Evolutionary conservation across 2,888 invertebrate species (phyloP).

Genomic region (Graphium colonna): DNA sequence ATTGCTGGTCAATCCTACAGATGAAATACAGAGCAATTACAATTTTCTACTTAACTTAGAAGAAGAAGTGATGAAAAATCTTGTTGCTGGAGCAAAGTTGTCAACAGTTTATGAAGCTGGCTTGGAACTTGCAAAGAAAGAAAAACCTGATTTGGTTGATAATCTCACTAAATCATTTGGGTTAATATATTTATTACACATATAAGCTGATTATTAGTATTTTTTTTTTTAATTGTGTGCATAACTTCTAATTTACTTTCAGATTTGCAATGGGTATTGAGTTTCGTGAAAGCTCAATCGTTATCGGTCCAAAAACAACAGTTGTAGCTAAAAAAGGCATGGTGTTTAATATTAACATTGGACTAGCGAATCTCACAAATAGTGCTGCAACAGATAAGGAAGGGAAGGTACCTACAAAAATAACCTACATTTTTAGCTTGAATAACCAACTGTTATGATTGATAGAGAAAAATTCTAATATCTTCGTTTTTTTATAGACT

Average conservation of each 20-base stretch:
- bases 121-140: slow-evolving; percentile 89
- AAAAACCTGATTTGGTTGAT: slow-evolving; percentile 91
- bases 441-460: not conserved
- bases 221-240: no score
- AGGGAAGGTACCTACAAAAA: slow-evolving; percentile 90
- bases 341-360: slow-evolving; percentile 97
- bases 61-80: slow-evolving; percentile 92
- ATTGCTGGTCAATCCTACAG: slow-evolving; percentile 95
- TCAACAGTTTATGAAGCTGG: slow-evolving; percentile 93
- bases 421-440: no score
- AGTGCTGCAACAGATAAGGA: slow-evolving; percentile 91
- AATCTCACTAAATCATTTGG: slow-evolving; percentile 97
- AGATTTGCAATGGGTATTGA: slow-evolving; percentile 98
- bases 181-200: slow-evolving; percentile 42
- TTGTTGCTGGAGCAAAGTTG: slow-evolving; percentile 90
- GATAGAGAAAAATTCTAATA: not conserved
- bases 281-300: slow-evolving; percentile 95
- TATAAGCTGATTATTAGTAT: not conserved
- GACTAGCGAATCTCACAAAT: slow-evolving; percentile 91
- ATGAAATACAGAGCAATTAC: slow-evolving; percentile 90
- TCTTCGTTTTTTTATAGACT: slow-evolving; percentile 48
- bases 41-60: slow-evolving; percentile 93
- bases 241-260: slow-evolving; percentile 17
- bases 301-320: slow-evolving; percentile 94
- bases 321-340: slow-evolving; percentile 92